These are phyloP conservation scores for Hippolais icterina DNA, from an alignment of 2,113 vertebrate species.

Conservation along the genomic window DNA sequence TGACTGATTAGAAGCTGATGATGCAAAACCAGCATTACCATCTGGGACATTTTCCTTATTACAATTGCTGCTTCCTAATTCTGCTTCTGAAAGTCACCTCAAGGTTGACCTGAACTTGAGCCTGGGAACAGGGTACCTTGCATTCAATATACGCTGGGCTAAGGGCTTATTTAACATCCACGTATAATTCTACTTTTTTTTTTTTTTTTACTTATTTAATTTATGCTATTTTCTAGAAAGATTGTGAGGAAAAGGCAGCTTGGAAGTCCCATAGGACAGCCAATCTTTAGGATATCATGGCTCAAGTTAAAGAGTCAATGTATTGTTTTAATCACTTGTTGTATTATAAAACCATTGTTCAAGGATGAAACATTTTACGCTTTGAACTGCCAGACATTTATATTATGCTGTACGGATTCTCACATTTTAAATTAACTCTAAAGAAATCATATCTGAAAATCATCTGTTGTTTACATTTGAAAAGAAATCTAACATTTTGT, in stretches of 20 bases:
- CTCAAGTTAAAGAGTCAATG: background rate
- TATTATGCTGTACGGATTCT: background rate
- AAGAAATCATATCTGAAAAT: constrained; percentile 30
- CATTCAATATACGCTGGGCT: background rate
- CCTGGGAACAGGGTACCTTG: constrained; percentile 45
- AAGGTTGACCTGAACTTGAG: background rate
- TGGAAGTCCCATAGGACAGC: background rate
- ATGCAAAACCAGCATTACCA: background rate
- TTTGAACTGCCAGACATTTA: background rate
- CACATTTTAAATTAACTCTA: constrained; percentile 28
- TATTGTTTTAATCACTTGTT: background rate
- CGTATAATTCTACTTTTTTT: constrained; percentile 32
- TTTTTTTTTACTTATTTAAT: constrained; percentile 18
- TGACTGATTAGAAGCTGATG: background rate
- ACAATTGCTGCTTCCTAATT: background rate
- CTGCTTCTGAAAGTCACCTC: background rate
- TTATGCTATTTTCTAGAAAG: constrained; percentile 25
- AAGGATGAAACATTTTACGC: background rate
- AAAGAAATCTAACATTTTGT: background rate
- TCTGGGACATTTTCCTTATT: background rate
- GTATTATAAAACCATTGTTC: background rate
- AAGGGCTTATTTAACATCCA: constrained; percentile 52
- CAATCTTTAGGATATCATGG: background rate
- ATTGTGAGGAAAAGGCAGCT: background rate
- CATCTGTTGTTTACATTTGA: constrained; percentile 31